Percentiles rank a stretch among this genome's conserved stretches.
Conservation (phyloP, 2,113 vertebrate genomes). For the Tragelaphus buxtoni region DNA sequence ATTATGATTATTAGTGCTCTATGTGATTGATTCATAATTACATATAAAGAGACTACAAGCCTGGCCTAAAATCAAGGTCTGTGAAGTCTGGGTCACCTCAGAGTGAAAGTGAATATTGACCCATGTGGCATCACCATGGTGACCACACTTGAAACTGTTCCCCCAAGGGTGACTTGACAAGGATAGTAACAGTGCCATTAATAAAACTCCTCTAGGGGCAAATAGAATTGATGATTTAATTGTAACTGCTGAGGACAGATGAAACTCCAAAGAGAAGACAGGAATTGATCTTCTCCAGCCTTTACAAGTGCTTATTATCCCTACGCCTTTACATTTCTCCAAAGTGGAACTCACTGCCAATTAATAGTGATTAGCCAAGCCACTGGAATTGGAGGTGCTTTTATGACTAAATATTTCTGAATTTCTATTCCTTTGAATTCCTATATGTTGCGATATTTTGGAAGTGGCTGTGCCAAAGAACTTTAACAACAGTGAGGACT, state of each 20-base stretch:
- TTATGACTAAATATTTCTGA: background rate
- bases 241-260: background rate
- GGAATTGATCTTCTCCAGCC: background rate
- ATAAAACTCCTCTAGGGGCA: background rate
- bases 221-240: background rate
- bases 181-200: background rate
- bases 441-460: background rate
- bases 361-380: background rate
- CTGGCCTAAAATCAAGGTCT: background rate
- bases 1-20: background rate
- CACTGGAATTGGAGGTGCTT: background rate
- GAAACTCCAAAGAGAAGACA: background rate
- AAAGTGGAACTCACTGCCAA: background rate
- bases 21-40: slow-evolving; percentile 15
- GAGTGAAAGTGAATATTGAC: background rate
- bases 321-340: background rate
- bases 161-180: background rate
- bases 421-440: background rate
- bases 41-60: background rate
- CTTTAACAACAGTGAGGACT: background rate
- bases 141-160: background rate
- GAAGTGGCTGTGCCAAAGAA: background rate
- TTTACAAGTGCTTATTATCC: background rate
- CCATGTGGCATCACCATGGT: background rate
- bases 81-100: background rate